These are phyloP conservation scores for Criorhina ranunculi DNA, from an alignment of 2,888 invertebrate genomes.

Conservation along the genomic window DNA sequence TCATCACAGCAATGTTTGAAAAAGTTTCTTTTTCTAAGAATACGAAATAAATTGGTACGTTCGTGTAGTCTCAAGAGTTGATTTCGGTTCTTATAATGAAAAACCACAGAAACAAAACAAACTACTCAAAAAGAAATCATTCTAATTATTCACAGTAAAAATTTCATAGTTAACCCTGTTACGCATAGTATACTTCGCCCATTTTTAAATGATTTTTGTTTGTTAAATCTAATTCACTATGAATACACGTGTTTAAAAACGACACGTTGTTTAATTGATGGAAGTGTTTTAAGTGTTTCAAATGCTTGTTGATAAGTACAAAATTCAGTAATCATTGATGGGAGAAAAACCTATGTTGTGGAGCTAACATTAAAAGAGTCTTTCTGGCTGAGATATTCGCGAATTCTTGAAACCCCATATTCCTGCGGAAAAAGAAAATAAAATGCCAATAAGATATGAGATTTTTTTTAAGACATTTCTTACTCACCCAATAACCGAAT, in stretches of 20 bases:
- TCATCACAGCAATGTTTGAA: conserved; percentile 71
- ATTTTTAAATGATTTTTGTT: conserved; percentile 15
- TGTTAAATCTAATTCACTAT: conserved; percentile 9
- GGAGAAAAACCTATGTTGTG: conserved; percentile 24
- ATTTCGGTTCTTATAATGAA: conserved; percentile 15
- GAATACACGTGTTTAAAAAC: conserved; percentile 34
- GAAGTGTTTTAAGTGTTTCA: conserved; percentile 22
- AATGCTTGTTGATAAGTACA: conserved; percentile 55
- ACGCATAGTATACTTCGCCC: conserved; percentile 57
- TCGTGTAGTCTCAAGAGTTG: conserved; percentile 38
- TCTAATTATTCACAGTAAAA: conserved; percentile 34
- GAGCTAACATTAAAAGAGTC: conserved; percentile 32
- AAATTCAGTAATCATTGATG: conserved; percentile 13
- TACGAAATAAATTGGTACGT: conserved; percentile 59
- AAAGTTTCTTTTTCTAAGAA: conserved; percentile 46
- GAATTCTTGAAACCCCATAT: conserved; percentile 81
- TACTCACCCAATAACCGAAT: conserved; percentile 96
- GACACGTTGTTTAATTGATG: conserved; percentile 30
- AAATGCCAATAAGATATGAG: not conserved
- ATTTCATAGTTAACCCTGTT: conserved; percentile 54
- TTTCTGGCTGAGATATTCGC: conserved; percentile 81
- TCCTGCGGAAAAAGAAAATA: conserved; percentile 79
- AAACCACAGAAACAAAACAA: conserved; percentile 18
- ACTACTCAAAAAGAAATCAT: conserved; percentile 30
- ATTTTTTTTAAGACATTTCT: not conserved